Evolutionary conservation across 2,888 invertebrate genomes (phyloP).

Genomic region (Leptogaster cylindrica): DNA sequence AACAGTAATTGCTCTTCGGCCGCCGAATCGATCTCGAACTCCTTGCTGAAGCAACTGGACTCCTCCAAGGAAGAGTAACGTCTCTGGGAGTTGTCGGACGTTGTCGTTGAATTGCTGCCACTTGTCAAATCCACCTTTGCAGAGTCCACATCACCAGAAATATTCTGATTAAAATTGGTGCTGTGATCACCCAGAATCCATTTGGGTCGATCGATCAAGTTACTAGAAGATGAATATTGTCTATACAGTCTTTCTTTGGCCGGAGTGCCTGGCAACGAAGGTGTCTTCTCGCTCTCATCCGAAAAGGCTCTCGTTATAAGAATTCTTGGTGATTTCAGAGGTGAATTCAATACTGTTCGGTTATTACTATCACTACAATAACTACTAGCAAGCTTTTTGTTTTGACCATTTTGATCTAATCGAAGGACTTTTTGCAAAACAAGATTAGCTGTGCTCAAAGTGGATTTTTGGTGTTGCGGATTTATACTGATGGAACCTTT

Average conservation of each 20-base stretch:
- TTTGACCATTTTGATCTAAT: conserved; percentile 57
- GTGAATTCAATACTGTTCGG: conserved; percentile 50
- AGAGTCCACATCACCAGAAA: conserved; percentile 49
- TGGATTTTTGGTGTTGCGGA: conserved; percentile 2
- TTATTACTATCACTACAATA: conserved; percentile 49
- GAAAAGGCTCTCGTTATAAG: conserved; percentile 76
- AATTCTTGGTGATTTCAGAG: conserved; percentile 70
- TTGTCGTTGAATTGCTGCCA: conserved; percentile 64
- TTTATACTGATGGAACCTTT: neutral
- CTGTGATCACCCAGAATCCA: conserved; percentile 56
- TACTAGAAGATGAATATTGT: conserved; percentile 60
- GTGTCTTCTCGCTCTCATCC: conserved; percentile 71
- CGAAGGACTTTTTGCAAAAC: conserved; percentile 65
- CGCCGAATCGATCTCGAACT: conserved; percentile 51
- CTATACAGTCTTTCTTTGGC: conserved; percentile 55
- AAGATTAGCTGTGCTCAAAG: conserved; percentile 41
- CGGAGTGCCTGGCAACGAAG: conserved; percentile 60
- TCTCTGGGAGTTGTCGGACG: conserved; percentile 55
- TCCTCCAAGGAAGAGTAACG: conserved; percentile 61
- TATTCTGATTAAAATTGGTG: conserved; percentile 34
- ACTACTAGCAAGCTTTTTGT: conserved; percentile 49
- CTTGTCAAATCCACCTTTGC: conserved; percentile 51
- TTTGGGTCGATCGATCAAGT: conserved; percentile 56
- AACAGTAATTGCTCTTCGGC: conserved; percentile 65
- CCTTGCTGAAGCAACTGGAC: conserved; percentile 53